These are phyloP conservation scores for Panopea generosa DNA, from an alignment of 2,888 invertebrate species.

Conservation along the genomic window DNA sequence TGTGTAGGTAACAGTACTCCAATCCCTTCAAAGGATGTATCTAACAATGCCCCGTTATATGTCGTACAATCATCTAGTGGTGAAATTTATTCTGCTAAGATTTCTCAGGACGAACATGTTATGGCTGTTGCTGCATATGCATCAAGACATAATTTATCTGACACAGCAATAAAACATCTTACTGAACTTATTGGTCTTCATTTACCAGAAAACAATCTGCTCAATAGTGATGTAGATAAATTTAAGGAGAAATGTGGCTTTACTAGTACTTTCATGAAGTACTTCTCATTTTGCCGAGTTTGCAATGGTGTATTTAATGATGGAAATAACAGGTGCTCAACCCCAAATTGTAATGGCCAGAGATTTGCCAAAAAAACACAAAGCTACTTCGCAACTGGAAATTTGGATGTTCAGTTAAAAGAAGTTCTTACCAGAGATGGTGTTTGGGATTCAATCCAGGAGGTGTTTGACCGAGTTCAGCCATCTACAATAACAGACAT, in stretches of 20 bases:
- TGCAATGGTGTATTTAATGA: slow-evolving; percentile 22
- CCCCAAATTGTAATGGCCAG: slow-evolving; percentile 29
- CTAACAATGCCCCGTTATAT: slow-evolving; percentile 16
- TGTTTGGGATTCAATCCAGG: slow-evolving; percentile 27
- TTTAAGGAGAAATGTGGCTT: slow-evolving; percentile 35
- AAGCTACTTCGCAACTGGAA: slow-evolving; percentile 27
- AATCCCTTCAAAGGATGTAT: too few relatives aligned
- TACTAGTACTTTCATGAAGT: slow-evolving; percentile 12
- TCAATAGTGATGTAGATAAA: slow-evolving; percentile 7
- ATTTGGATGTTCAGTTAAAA: slow-evolving; percentile 21
- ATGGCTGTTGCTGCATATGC: slow-evolving; percentile 26
- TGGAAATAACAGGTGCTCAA: slow-evolving; percentile 20
- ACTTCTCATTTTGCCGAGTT: slow-evolving; percentile 20
- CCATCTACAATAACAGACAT: slow-evolving; percentile 35
- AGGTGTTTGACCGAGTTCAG: background rate
- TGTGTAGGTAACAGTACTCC: too few relatives aligned
- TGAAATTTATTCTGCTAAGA: slow-evolving; percentile 10
- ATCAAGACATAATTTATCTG: slow-evolving; percentile 30
- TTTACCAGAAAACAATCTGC: slow-evolving; percentile 25
- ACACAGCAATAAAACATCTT: slow-evolving; percentile 27
- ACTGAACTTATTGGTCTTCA: slow-evolving; percentile 23
- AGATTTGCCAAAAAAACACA: background rate
- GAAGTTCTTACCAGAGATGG: slow-evolving; percentile 26
- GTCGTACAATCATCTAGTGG: slow-evolving; percentile 25
- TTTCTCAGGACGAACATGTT: slow-evolving; percentile 16